Evolutionary conservation across 1,140 invertebrate genomes (phyloP), one percentile per base, ranked within the genome.

Genomic region (Megalopta genalis): DNA sequence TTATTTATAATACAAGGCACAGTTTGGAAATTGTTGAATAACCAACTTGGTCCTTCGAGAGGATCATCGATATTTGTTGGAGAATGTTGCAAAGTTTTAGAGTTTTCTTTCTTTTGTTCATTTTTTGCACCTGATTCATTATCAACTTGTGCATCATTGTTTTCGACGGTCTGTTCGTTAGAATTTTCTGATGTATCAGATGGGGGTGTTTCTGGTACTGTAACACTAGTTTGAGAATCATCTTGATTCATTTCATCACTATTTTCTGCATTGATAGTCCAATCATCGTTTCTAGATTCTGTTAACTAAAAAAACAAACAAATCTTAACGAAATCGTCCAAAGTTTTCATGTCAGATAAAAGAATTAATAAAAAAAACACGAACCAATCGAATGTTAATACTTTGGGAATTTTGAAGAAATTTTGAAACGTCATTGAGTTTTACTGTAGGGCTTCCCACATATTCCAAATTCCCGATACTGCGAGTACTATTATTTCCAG

Each of bases 1-100:
- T 80, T 70, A 12, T 23, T 83, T 32, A 32, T 70, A 0, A 25
- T 42, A 21, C 46, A 74, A 67, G 84, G 82, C 69, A 81, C 57
- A 2, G 18, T 42, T 80, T 65, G 54, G 23, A 75, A 70, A 62
- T 84, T 80, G 64, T 84, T 80, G n/a, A 90, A 88, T 69, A 90
- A 77, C 92, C 92, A 93, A 49, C 92, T 93, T 8, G 92, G 85
- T 4, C 92, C 92, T 80, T 93, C 92, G 3, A 92, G 27, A 0
- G 91, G 91, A 89, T 93, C 92, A 3, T 91, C 88, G 59, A 27
- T 64, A 62, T 63, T 18, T n/a, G 66, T 46, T 2, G 16, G 12
- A 62, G 37, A 14, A 74, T 12, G 52, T 52, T 59, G 49, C 23
- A 10, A 18, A 8, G 49, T 12, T 27, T 5, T 84, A 9, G 18